phyloP scores from a whole-genome alignment of 2,888 invertebrate genomes.

The Deilephila elpenor region DNA sequence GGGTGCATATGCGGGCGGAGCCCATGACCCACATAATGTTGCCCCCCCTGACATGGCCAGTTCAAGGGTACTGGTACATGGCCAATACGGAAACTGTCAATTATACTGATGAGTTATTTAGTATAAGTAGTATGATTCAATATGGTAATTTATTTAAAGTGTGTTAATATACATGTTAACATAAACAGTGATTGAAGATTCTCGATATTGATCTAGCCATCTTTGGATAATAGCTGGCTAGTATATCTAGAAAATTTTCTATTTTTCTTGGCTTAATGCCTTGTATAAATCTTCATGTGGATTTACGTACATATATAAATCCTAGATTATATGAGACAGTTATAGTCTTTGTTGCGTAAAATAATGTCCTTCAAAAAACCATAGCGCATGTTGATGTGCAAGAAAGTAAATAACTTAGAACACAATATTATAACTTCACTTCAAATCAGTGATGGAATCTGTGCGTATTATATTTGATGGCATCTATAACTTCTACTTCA shows the following conservation, averaged over 20 bases:
- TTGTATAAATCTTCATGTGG: neutral
- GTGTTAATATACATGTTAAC: neutral
- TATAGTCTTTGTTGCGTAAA: neutral
- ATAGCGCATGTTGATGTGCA: too few species aligned
- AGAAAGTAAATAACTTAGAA: too few species aligned
- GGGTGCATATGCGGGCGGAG: neutral
- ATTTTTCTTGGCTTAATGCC: neutral
- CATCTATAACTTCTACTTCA: too few species aligned
- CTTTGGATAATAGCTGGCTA: neutral
- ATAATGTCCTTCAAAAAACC: too few species aligned
- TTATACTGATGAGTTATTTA: neutral
- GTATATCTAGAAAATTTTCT: too few species aligned
- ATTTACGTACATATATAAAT: neutral
- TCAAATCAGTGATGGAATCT: too few species aligned
- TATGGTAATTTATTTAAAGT: slow-evolving; percentile 1
- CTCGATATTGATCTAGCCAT: neutral
- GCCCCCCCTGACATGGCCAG: neutral
- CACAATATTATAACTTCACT: too few species aligned
- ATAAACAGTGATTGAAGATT: neutral
- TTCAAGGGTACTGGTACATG: neutral
- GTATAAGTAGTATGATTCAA: neutral
- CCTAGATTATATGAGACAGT: neutral
- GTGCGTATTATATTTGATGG: too few species aligned
- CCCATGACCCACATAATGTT: neutral
- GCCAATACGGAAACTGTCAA: neutral